Evolutionary conservation across 1,140 invertebrate species (phyloP).

Genomic region (Drosophila sucinea): DNA sequence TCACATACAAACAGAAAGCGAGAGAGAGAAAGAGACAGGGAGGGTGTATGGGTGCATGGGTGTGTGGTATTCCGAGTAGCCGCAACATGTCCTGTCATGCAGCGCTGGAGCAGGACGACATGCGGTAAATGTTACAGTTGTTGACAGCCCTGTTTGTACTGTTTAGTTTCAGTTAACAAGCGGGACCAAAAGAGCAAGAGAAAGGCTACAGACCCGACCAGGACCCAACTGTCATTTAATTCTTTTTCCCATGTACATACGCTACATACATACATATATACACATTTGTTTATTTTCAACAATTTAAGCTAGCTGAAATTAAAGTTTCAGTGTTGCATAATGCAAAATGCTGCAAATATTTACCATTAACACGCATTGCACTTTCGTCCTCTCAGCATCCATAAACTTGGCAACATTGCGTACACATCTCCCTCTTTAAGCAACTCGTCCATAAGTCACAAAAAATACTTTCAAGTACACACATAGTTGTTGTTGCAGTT

Average conservation of each 20-base stretch:
- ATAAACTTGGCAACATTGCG: constrained; percentile 44
- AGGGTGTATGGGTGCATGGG: constrained; percentile 15
- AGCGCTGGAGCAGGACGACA: constrained; percentile 65
- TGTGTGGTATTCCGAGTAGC: constrained; percentile 61
- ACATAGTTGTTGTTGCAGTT: constrained; percentile 44
- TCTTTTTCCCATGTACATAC: neutral
- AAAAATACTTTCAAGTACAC: constrained; percentile 54
- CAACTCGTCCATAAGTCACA: constrained; percentile 49
- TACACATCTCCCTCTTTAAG: constrained; percentile 37
- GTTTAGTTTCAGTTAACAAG: constrained; percentile 78
- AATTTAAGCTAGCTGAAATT: neutral
- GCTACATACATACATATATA: neutral
- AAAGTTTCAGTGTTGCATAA: constrained; percentile 21
- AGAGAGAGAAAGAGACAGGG: neutral
- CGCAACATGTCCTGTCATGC: constrained; percentile 79
- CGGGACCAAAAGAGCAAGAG: neutral
- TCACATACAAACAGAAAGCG: neutral
- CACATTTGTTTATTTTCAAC: neutral
- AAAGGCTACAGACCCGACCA: neutral
- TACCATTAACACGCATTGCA: neutral
- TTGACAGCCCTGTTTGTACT: constrained; percentile 76
- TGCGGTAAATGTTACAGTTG: constrained; percentile 80
- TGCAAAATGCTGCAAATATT: constrained; percentile 25
- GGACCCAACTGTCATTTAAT: constrained; percentile 24
- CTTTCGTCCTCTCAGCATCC: neutral